Evolutionary conservation across 2,113 vertebrate genomes (phyloP), one percentile per base, ranked within the genome.

Genomic region (Paradoxurus hermaphroditus): DNA sequence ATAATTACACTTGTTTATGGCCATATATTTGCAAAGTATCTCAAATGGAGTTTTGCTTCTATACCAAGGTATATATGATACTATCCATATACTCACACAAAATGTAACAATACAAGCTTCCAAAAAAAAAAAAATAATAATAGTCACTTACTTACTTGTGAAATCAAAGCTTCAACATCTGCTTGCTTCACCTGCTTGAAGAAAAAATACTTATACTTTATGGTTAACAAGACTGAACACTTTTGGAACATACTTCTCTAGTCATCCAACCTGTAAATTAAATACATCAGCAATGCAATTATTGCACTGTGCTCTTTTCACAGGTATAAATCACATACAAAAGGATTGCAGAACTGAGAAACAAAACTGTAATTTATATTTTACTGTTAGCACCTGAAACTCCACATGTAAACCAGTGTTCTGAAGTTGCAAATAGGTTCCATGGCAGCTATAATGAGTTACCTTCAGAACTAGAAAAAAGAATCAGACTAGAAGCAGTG

Each of bases 221-320:
- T 86, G 89, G 86, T 86, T 97, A 97, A 96, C 86, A 95, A 96
- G 86, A 90, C 89, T 92, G 89, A 94, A 96, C 67, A 89, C 83
- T 94, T 92, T 92, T 90, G 70, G 93, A 94, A 93, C 41, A 91
- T 27, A 83, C 79, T 97, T 96, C 51, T 98, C 68, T 95, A 79
- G 68, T 96, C 83, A 92, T 23, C 73, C 94, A 97, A 85, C 78
- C 96, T 98, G 90, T 84, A 96, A 97, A 97, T 98, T 94, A 97
- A 98, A 91, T 97, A 95, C 63, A 83, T 87, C 92, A 96, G 82
- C 73, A 77, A 62, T 59, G n/a, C 72, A 87, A 92, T 89, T 86
- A 94, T 70, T 84, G 29, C 25, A 29, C 8, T 86, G 29, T 96
- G 36, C 23, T 86, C 92, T 96, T 94, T 77, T 91, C 65, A 86